Evolutionary conservation across 1,140 invertebrate species (phyloP), one percentile per base, ranked within the genome.

Genomic region (Formica selysi): DNA sequence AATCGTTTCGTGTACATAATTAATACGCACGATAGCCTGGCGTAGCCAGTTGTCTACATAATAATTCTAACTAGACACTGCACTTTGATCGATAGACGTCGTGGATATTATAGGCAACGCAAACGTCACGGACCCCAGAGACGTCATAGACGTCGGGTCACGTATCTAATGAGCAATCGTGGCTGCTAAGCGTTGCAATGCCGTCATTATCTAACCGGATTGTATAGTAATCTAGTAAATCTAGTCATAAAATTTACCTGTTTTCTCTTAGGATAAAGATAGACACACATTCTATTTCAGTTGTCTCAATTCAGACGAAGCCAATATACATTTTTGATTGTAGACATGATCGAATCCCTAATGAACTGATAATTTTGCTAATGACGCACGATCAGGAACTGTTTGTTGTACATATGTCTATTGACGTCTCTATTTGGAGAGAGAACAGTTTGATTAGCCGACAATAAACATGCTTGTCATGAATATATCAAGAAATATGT

Each of bases 341-440:
- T 22, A 29, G 11, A 65, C 68, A 54, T 70, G 67, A 73, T 85
- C 62, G 59, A 57, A 76, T 84, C 36, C 64, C 62, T 76, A 73
- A 87, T 67, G 67, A 85, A 86, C 81, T 81, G 67, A 61, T 85
- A 85, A 87, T 85, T 84, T 87, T 26, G 7, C 38, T 87, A 87
- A 87, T 87, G 80, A 86, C 7, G 85, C 54, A 51, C 59, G 78
- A 81, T 84, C 68, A 44, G 36, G 85, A 59, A 62, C 70, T 83
- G 85, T 83, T 86, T 83, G 85, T 73, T 41, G 22, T 29, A 10
- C 59, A 65, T 57, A 59, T 41, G 59, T 29, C 54, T 62, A 61
- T 83, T 62, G 67, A 29, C 38, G 22, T 6, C 22, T 8, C n/a
- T 64, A n/a, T 65, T 76, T 85, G 61, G 36, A 29, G 32, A 85